A percentile compares a stretch with the other conserved stretches of the same genome.
phyloP scores from a whole-genome alignment of 2,888 invertebrate species.

The Oxyteleia sp. region DNA sequence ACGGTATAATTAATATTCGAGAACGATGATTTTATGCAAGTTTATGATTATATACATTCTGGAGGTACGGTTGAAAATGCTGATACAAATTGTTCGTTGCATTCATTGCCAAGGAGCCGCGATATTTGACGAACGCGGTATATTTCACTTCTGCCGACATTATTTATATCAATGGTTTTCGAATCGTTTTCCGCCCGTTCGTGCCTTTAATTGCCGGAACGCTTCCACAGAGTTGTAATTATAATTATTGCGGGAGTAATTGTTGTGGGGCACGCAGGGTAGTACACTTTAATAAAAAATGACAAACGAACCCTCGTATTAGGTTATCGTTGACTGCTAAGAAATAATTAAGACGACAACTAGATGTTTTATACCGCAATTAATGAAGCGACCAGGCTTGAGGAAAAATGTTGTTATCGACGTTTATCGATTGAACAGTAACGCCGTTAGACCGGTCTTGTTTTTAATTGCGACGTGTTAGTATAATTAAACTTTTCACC shows the following conservation, averaged over 20 bases:
- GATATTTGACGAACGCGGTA: slow-evolving; percentile 47
- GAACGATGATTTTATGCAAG: slow-evolving; percentile 69
- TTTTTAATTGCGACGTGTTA: too few species aligned
- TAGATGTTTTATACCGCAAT: slow-evolving; percentile 15
- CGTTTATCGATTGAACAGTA: too few species aligned
- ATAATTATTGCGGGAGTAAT: slow-evolving; percentile 66
- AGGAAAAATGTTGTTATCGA: too few species aligned
- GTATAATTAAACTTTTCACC: too few species aligned
- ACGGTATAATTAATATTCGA: slow-evolving; percentile 70
- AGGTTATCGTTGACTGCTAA: slow-evolving; percentile 25
- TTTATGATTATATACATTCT: slow-evolving; percentile 63
- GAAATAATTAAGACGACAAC: slow-evolving; percentile 34
- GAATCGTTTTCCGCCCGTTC: slow-evolving; percentile 65
- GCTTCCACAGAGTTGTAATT: slow-evolving; percentile 65
- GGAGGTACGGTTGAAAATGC: slow-evolving; percentile 26
- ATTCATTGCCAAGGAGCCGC: slow-evolving; percentile 39
- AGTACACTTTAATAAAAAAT: slow-evolving; percentile 52
- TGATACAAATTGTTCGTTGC: slow-evolving; percentile 44
- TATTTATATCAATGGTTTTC: slow-evolving; percentile 70
- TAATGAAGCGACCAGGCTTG: slow-evolving; percentile 2
- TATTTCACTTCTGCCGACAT: slow-evolving; percentile 50
- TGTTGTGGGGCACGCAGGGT: slow-evolving; percentile 63
- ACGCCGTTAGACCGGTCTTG: too few species aligned
- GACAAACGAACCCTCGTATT: slow-evolving; percentile 46
- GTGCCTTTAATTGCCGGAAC: slow-evolving; percentile 71